Base-by-base conservation (phyloP, 2,113 vertebrate species). In the Peromyscus leucopus region DNA sequence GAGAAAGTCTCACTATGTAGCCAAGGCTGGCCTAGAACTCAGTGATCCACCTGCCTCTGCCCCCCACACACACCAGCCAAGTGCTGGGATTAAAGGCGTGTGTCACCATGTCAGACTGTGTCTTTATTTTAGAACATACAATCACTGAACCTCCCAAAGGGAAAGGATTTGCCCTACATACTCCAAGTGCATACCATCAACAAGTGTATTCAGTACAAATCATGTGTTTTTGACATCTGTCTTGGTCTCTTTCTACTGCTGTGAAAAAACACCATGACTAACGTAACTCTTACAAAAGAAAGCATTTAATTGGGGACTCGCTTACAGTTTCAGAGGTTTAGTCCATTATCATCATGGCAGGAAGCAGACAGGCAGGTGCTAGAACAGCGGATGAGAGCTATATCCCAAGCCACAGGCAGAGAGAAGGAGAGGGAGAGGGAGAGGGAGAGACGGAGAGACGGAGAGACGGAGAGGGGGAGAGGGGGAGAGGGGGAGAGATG, bases 121-220 rank as follows among this genome's bases (percentile, higher is more conserved):
- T 26, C 15, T 36, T 59, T 28, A 42, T 84, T 84, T 84, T 39
- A 85, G 17, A 36, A 91, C 33, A 91, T 46, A 80, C 61, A 69
- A 55, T 82, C 80, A 31, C 2, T 82, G 24, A 82, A n/a, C 15
- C 8, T 10, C 24, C 61, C 48, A 26, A 33, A 17, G n/a, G 4
- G 46, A 51, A 78, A 67, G n/a, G 24, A 22, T 46, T 57, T 82
- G 63, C 10, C 26, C 63, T 57, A n/a, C 26, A 91, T 79, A 63
- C 19, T 93, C 55, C n/a, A 95, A 92, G 31, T 80, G 79, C 39
- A n/a, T 82, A n/a, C 65, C 72, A 89, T 48, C 57, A 80, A 36
- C 65, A 92, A 92, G 28, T 87, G 48, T 95, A 84, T 61, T 83
- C 15, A 95, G 36, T 63, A 89, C 0, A 91, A 36, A 21, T 85